phyloP scores from a whole-genome alignment of 2,888 invertebrate species.

The Prionchulus punctatus region DNA sequence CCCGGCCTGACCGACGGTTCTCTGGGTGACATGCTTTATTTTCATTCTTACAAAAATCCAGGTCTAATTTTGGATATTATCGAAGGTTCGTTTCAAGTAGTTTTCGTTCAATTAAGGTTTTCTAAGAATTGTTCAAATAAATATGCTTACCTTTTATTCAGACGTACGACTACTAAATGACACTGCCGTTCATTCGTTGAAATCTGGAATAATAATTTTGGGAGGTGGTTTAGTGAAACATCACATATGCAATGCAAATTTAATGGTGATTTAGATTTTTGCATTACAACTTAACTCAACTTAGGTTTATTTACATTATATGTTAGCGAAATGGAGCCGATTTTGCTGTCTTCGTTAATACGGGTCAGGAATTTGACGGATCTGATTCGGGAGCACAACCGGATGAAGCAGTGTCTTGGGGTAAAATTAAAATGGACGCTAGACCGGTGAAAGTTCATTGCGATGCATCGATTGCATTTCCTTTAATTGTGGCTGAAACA shows the following conservation, averaged over 20 bases:
- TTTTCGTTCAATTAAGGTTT: not conserved
- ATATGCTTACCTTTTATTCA: constrained; percentile 23
- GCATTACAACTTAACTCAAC: not conserved
- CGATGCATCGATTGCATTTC: constrained; percentile 84
- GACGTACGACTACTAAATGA: constrained; percentile 76
- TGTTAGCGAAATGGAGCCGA: constrained; percentile 79
- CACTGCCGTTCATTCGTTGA: constrained; percentile 76
- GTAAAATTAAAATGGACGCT: constrained; percentile 53
- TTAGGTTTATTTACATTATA: constrained; percentile 16
- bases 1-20: constrained; percentile 96
- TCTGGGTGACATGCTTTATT: constrained; percentile 95
- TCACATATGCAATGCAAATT: constrained; percentile 96
- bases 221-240: constrained; percentile 96
- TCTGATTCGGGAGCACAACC: constrained; percentile 88
- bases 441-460: constrained; percentile 68
- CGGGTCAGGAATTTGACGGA: constrained; percentile 70
- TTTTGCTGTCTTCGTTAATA: constrained; percentile 83
- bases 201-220: constrained; percentile 88
- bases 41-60: constrained; percentile 81
- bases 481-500: constrained; percentile 81
- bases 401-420: constrained; percentile 94
- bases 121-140: not conserved
- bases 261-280: constrained; percentile 53
- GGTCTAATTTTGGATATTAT: constrained; percentile 83
- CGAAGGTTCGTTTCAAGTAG: constrained; percentile 39